Conservation (phyloP, 2,888 invertebrate species). For the Chloromyia formosa region DNA sequence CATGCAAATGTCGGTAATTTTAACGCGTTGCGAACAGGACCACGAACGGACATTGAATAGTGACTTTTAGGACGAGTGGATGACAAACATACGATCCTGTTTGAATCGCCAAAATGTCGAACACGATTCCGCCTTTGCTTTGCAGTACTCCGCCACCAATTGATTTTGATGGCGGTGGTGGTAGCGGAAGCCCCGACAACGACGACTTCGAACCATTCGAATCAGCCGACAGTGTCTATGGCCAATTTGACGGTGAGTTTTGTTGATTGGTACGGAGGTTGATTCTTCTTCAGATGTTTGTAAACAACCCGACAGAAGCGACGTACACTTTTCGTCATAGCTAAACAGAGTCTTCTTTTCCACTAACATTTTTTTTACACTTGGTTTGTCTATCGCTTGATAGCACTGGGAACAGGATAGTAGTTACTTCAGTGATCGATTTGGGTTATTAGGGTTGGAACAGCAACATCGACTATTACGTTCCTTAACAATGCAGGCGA, state of each 20-base stretch:
- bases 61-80: neutral
- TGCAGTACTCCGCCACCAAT: conserved; percentile 70
- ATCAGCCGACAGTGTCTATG: conserved; percentile 51
- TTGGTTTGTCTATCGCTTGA: too few species aligned
- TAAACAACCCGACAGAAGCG: conserved; percentile 3
- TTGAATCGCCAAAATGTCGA: conserved; percentile 57
- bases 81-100: neutral
- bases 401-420: too few species aligned
- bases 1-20: too few species aligned
- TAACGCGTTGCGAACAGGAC: neutral
- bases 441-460: too few species aligned
- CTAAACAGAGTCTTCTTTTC: neutral
- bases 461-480: too few species aligned
- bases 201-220: conserved; percentile 59
- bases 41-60: neutral
- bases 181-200: conserved; percentile 63
- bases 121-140: conserved; percentile 67
- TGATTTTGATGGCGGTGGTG: conserved; percentile 55
- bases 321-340: neutral
- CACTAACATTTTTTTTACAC: too few species aligned
- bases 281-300: conserved; percentile 1
- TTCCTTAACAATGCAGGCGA: too few species aligned
- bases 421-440: too few species aligned
- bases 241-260: conserved; percentile 41
- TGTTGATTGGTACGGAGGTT: neutral